phyloP scores from a whole-genome alignment of 2,113 vertebrate species.

The Lepus europaeus region DNA sequence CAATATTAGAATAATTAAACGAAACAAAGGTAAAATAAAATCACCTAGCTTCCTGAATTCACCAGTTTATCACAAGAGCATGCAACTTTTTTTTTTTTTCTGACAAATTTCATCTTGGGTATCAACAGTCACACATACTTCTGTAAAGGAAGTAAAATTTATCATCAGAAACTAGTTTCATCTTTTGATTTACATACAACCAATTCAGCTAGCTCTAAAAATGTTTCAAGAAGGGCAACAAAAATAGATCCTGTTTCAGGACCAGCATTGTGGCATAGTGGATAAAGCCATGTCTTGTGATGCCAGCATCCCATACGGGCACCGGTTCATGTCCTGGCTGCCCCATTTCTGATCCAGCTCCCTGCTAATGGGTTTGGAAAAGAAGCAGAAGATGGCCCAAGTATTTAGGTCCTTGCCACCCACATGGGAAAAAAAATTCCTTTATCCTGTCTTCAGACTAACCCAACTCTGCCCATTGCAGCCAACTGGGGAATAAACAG shows the following conservation, averaged over 20 bases:
- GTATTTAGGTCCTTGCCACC: too few relatives aligned
- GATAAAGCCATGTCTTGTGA: too few relatives aligned
- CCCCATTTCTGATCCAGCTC: too few relatives aligned
- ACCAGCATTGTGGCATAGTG: too few relatives aligned
- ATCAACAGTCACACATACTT: background rate
- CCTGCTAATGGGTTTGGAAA: too few relatives aligned
- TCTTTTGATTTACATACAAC: slow-evolving; percentile 47
- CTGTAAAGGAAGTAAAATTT: slow-evolving; percentile 50
- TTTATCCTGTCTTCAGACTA: too few relatives aligned
- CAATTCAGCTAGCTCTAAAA: background rate
- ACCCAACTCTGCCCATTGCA: too few relatives aligned
- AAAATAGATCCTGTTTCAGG: background rate
- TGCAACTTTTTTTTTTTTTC: background rate
- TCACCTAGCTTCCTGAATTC: background rate
- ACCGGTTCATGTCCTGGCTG: too few relatives aligned
- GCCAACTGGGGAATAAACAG: too few relatives aligned
- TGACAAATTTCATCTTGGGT: background rate
- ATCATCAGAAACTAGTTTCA: background rate
- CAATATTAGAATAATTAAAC: background rate
- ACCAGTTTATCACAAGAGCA: background rate
- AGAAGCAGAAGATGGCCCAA: too few relatives aligned
- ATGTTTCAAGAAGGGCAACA: slow-evolving; percentile 35
- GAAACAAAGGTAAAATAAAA: background rate
- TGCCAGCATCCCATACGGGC: too few relatives aligned
- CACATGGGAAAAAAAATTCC: too few relatives aligned